A percentile compares a stretch with the other conserved stretches of the same genome.
Evolutionary conservation across 2,113 vertebrate genomes (phyloP).

Genomic region (Callionymus lyra): DNA sequence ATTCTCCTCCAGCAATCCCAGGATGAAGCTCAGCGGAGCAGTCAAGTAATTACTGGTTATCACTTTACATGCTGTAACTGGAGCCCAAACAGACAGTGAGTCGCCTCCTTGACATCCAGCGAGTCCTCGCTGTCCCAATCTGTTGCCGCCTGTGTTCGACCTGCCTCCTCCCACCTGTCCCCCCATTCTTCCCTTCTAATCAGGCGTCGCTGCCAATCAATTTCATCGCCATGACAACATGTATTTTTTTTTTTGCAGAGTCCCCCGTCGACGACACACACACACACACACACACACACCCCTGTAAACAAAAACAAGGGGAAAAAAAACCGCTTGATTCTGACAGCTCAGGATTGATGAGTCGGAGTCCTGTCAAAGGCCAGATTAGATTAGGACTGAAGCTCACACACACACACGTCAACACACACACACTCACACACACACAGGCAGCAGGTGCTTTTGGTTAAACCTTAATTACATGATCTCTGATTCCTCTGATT

Average conservation of each 20-base stretch:
- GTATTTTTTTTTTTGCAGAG: conserved; percentile 17
- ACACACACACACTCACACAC: conserved; percentile 18
- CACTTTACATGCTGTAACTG: conserved; percentile 35
- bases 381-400: conserved; percentile 57
- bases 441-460: conserved; percentile 70
- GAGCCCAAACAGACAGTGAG: conserved; percentile 29
- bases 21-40: neutral
- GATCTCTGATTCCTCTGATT: conserved; percentile 75
- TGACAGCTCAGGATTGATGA: conserved; percentile 62
- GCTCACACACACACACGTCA: conserved; percentile 17
- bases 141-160: conserved; percentile 45
- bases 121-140: conserved; percentile 51
- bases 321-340: conserved; percentile 37
- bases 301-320: conserved; percentile 55
- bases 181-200: conserved; percentile 52
- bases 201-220: conserved; percentile 61
- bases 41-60: conserved; percentile 47
- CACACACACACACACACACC: conserved; percentile 17
- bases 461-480: conserved; percentile 76
- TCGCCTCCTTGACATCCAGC: conserved; percentile 33
- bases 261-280: too few species aligned
- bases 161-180: conserved; percentile 59
- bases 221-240: conserved; percentile 55
- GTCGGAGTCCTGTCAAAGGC: conserved; percentile 56
- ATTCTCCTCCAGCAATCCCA: too few species aligned